phyloP scores from a whole-genome alignment of 2,113 vertebrate genomes.

The Campylomormyrus tamandua region DNA sequence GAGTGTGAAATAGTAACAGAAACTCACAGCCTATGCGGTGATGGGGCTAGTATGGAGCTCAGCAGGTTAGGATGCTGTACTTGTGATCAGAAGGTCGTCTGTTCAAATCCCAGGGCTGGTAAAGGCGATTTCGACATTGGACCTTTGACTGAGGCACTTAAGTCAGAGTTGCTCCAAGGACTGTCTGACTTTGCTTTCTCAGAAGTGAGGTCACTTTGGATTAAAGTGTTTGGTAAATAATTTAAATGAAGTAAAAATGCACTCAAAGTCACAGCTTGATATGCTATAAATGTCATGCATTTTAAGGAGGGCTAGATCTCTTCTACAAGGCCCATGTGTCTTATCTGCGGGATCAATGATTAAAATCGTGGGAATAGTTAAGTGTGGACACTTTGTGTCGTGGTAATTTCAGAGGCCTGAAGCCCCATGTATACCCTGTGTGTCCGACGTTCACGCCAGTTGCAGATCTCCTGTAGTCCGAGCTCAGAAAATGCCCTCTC shows the following conservation, averaged over 20 bases:
- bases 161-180: not conserved
- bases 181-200: not conserved
- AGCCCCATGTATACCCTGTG: not conserved
- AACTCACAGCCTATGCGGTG: not conserved
- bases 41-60: not conserved
- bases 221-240: not conserved
- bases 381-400: not conserved
- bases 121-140: not conserved
- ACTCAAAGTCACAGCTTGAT: not conserved
- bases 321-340: not conserved
- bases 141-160: not conserved
- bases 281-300: not conserved
- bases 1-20: not conserved
- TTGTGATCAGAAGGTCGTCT: not conserved
- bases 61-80: not conserved
- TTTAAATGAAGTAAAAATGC: not conserved
- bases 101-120: not conserved
- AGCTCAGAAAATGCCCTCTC: not conserved
- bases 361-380: not conserved
- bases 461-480: not conserved
- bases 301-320: not conserved
- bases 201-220: not conserved
- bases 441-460: not conserved
- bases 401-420: not conserved
- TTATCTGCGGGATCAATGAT: not conserved